These are phyloP conservation scores for Emydura subglobosa DNA, from an alignment of 2,113 vertebrate species.

Conservation along the genomic window DNA sequence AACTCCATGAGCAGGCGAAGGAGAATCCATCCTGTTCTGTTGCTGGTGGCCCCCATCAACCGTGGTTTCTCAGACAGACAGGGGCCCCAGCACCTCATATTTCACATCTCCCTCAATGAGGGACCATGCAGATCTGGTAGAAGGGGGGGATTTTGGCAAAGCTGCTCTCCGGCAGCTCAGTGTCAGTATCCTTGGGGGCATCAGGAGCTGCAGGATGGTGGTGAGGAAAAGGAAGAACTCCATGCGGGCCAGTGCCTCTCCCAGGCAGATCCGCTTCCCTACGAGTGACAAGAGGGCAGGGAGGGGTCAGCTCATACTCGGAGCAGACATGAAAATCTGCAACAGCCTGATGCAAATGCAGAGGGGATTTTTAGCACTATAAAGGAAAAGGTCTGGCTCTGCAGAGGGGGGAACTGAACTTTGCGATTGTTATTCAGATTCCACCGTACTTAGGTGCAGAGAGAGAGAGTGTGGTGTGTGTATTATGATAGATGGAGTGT, in stretches of 20 bases:
- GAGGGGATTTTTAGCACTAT: too few species aligned
- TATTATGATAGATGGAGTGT: background rate
- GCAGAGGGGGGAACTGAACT: background rate
- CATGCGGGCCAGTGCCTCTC: conserved; percentile 58
- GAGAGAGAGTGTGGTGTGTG: background rate
- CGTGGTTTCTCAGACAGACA: too few species aligned
- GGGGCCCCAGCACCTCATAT: too few species aligned
- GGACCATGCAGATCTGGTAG: conserved; percentile 54
- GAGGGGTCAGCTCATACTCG: too few species aligned
- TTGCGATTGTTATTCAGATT: too few species aligned
- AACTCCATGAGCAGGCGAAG: too few species aligned
- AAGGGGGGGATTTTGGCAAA: conserved; percentile 62
- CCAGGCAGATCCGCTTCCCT: conserved; percentile 71
- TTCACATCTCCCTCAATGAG: background rate
- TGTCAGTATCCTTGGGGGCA: background rate
- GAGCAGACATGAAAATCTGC: too few species aligned
- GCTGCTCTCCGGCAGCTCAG: conserved; percentile 16
- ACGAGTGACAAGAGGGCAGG: background rate
- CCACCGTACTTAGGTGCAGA: background rate
- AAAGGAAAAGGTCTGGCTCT: too few species aligned
- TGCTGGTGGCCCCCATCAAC: too few species aligned
- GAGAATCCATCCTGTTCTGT: too few species aligned
- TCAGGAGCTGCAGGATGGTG: conserved; percentile 38
- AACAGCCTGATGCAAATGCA: too few species aligned
- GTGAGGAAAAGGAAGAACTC: conserved; percentile 74